Conservation (phyloP, 2,888 invertebrate species). For the Drosophila nr. perissopoda region DNA sequence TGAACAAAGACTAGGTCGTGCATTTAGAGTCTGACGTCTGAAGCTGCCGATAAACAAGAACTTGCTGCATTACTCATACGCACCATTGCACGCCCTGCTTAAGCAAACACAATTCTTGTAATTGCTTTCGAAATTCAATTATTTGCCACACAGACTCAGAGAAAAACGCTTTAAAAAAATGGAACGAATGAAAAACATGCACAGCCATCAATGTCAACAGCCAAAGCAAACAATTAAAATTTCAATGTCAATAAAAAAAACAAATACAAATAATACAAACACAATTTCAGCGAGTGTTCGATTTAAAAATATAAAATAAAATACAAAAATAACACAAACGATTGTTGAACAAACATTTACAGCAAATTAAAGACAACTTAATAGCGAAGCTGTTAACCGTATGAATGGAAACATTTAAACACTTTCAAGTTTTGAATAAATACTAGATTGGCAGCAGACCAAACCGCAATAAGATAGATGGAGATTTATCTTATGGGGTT, state of each 20-base stretch:
- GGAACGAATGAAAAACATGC: constrained; percentile 1
- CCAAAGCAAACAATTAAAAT: constrained; percentile 62
- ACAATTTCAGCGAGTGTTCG: constrained; percentile 25
- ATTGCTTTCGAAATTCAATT: constrained; percentile 75
- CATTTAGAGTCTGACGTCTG: constrained; percentile 27
- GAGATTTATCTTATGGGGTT: background rate
- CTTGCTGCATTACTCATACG: constrained; percentile 52
- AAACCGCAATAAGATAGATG: background rate
- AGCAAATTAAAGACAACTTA: constrained; percentile 32
- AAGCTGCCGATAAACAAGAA: background rate
- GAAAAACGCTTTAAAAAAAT: constrained; percentile 19
- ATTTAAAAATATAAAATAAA: constrained; percentile 16
- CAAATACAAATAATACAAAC: constrained; percentile 32
- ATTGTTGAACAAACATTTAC: constrained; percentile 57
- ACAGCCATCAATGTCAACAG: constrained; percentile 53
- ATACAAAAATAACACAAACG: constrained; percentile 47
- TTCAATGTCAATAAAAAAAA: constrained; percentile 47
- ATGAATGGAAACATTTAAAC: background rate
- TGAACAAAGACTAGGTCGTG: constrained; percentile 47
- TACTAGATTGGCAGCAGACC: background rate
- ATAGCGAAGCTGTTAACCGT: constrained; percentile 2
- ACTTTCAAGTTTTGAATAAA: background rate
- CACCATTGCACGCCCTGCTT: constrained; percentile 55
- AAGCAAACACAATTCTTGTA: constrained; percentile 70
- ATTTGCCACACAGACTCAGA: constrained; percentile 49